Conservation (phyloP, 2,888 invertebrate species). For the Phengaris arion region DNA sequence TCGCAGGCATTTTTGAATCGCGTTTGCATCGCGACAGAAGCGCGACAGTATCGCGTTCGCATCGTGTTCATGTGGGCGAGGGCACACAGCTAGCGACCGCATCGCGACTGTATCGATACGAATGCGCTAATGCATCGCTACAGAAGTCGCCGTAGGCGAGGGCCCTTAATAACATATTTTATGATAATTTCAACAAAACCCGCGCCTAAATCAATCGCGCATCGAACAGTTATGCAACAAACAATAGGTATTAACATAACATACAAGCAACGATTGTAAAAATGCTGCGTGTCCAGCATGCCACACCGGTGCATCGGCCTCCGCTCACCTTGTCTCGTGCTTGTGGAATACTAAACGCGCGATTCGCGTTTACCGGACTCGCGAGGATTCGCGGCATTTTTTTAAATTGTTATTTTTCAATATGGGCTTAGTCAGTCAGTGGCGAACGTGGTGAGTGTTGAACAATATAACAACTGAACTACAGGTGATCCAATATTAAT, state of each 20-base stretch:
- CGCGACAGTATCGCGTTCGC: no score
- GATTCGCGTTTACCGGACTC: conserved; percentile 31
- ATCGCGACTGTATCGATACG: no score
- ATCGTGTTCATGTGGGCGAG: no score
- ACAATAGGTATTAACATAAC: conserved; percentile 62
- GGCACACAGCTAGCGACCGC: no score
- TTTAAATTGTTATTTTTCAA: not conserved
- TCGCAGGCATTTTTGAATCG: no score
- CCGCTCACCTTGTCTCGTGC: conserved; percentile 67
- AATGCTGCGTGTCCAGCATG: conserved; percentile 61
- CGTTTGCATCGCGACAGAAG: no score
- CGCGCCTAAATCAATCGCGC: not conserved
- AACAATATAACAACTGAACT: no score
- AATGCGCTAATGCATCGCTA: no score
- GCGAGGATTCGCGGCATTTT: conserved; percentile 4
- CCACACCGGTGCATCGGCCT: conserved; percentile 68
- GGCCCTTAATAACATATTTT: not conserved
- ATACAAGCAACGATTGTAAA: conserved; percentile 57
- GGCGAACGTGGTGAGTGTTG: no score
- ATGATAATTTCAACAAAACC: not conserved
- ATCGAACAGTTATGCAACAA: conserved; percentile 57
- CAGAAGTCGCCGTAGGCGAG: no score
- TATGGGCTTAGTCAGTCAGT: no score
- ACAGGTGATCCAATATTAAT: no score
- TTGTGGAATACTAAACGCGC: conserved; percentile 55